Evolutionary conservation across 2,888 invertebrate genomes (phyloP).

Genomic region (Campaea margaritaria): DNA sequence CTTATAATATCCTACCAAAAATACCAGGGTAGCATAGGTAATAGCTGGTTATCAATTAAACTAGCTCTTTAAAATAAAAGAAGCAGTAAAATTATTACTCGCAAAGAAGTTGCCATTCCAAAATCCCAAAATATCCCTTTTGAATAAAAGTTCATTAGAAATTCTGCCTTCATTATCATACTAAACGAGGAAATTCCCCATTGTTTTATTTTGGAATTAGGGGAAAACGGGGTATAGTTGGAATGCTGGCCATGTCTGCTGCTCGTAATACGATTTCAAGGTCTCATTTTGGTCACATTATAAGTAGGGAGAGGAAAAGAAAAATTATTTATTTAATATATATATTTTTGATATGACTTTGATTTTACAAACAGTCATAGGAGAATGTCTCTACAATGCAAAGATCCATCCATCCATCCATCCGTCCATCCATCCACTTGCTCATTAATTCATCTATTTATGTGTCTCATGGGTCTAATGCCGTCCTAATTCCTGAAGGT

Average conservation of each 20-base stretch:
- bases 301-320: not conserved
- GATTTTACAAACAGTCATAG: too few relatives aligned
- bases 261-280: conserved; percentile 4
- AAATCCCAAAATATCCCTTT: conserved; percentile 22
- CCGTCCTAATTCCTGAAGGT: too few relatives aligned
- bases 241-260: conserved; percentile 12
- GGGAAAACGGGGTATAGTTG: conserved; percentile 1
- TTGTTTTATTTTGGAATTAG: conserved; percentile 33
- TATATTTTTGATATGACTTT: not conserved
- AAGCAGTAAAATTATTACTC: not conserved
- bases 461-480: too few relatives aligned
- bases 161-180: conserved; percentile 8
- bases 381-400: too few relatives aligned
- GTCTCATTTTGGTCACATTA: not conserved
- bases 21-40: too few relatives aligned
- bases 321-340: not conserved
- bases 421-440: too few relatives aligned
- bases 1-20: too few relatives aligned
- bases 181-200: conserved; percentile 29
- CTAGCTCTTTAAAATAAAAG: too few relatives aligned
- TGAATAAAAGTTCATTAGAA: conserved; percentile 16
- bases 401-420: too few relatives aligned
- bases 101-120: conserved; percentile 1
- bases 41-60: too few relatives aligned
- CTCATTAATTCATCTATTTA: too few relatives aligned